Evolutionary conservation across 1,140 invertebrate species (phyloP), one percentile per base, ranked within the genome.

Genomic region (Pectinophora gossypiella): DNA sequence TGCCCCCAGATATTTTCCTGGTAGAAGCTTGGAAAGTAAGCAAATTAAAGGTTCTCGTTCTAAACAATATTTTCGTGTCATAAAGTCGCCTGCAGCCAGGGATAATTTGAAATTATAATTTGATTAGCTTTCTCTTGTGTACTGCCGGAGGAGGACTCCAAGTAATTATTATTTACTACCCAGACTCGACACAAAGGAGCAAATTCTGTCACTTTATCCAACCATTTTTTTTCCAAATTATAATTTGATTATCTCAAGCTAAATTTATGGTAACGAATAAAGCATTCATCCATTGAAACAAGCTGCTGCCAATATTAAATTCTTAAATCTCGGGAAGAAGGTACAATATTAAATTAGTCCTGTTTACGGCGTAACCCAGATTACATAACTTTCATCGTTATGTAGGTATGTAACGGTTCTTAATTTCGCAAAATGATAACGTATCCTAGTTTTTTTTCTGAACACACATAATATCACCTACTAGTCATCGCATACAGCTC

Each of bases 301-400:
- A 72, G 68, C 70, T 76, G 73, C 64, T 72, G 59, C 73, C 61
- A 59, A 72, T 72, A 72, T 69, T 72, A 72, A 66, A 72, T 69
- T 72, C 62, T 68, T 61, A 66, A 72, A 72, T 65, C 68, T 59
- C 50, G 57, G 49, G 36, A 50, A 61, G 27, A 56, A 48, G 57
- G 63, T 64, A 51, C 56, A 27, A 40, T 49, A 61, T 66, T 56
- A 62, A 63, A 63, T 67, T 67, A 48, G 52, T 63, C 58, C 27
- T 40, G 10, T 1, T 3, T 13, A 40, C 6, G 15, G 36, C 3
- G 36, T 40, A 6, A 40, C 6, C 27, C 27, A 32, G 16, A 40
- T 16, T 40, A 40, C n/a, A 6, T 9, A 40, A 40, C 10, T 40
- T 40, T 15, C 16, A 40, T 16, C 36, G 16, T 18, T 40, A 18